Evolutionary conservation across 2,113 vertebrate genomes (phyloP).

Genomic region (Lepidothrix coronata): DNA sequence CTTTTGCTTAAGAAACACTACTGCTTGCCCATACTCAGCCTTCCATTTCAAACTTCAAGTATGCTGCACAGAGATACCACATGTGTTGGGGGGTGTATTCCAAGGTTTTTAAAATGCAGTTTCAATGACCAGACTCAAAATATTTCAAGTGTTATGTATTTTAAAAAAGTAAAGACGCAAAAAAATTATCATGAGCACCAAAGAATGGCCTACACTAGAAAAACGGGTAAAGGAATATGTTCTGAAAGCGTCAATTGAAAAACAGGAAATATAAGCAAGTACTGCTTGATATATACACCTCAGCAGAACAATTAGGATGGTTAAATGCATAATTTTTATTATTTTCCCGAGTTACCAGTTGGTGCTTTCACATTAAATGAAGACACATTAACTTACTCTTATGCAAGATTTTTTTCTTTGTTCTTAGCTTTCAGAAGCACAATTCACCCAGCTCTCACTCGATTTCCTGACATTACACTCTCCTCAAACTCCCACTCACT

Average conservation of each 20-base stretch:
- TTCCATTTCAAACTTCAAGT: neutral
- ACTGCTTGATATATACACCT: neutral
- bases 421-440: conserved; percentile 59
- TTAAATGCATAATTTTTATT: conserved; percentile 25
- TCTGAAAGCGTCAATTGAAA: neutral
- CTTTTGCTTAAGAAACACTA: neutral
- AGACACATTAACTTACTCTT: conserved; percentile 50
- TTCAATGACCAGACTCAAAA: neutral
- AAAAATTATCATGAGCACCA: neutral
- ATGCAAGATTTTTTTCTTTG: conserved; percentile 47
- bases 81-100: neutral
- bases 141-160: neutral
- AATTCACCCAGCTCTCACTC: conserved; percentile 53
- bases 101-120: neutral
- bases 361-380: conserved; percentile 33
- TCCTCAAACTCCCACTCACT: conserved; percentile 71
- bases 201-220: neutral
- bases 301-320: neutral
- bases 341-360: conserved; percentile 34
- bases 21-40: neutral
- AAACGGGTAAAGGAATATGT: neutral
- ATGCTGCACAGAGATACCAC: neutral
- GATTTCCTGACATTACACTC: conserved; percentile 67
- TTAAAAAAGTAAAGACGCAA: neutral
- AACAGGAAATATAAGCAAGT: conserved; percentile 7